Conservation (phyloP, 2,113 vertebrate genomes). For the Sarotherodon lohbergeri region DNA sequence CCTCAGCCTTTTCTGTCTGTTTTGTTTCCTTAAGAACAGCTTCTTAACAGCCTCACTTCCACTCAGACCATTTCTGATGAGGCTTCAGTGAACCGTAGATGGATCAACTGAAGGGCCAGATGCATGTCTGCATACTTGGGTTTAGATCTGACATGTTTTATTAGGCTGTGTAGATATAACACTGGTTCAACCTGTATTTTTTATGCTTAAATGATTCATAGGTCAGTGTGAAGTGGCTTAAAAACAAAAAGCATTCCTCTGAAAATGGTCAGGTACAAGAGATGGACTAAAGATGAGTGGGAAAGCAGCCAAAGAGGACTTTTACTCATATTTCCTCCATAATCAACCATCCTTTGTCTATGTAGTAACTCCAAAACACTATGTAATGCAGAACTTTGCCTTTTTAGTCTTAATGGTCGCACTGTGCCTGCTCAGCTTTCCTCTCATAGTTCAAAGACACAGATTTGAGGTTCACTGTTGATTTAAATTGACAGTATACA, state of each 20-base stretch:
- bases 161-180: neutral
- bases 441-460: neutral
- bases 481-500: neutral
- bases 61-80: neutral
- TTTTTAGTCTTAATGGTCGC: neutral
- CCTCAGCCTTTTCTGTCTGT: neutral
- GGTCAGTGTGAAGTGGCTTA: neutral
- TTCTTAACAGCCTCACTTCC: neutral
- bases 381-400: neutral
- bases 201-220: neutral
- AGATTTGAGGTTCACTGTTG: neutral
- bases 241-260: neutral
- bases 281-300: neutral
- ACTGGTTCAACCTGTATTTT: neutral
- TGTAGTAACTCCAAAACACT: neutral
- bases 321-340: neutral
- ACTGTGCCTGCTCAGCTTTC: neutral
- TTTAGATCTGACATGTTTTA: neutral
- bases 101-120: neutral
- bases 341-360: neutral
- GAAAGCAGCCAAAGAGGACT: neutral
- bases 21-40: neutral
- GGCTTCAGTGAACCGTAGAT: neutral
- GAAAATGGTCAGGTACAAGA: neutral
- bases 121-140: neutral